Evolutionary conservation across 2,888 invertebrate species (phyloP), one percentile per base, ranked within the genome.

Genomic region (Sphinx pinastri): DNA sequence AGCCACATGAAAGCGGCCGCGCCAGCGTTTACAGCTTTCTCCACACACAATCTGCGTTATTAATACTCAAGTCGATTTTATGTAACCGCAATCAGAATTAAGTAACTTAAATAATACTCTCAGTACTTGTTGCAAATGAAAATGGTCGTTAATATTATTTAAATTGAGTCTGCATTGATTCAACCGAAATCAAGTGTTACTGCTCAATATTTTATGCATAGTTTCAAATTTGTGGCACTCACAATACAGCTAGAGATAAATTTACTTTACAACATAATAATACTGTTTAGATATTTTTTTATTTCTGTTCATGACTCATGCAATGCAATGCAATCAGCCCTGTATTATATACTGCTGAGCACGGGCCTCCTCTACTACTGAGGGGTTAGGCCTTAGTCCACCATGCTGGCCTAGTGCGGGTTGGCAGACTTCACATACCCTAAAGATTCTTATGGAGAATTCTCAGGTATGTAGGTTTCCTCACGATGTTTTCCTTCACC

Each of bases 1-100:
- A 75, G 79, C 85, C 82, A 82, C 83, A 86, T 85, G 87, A 89
- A 88, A 87, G 88, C 82, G 80, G 82, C 86, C 86, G 82, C 86
- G 82, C 79, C 74, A 74, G 78, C 81, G 78, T 79, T 73, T 79
- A 80, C 78, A 84, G 88, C 89, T 89, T 89, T 89, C 89, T 85
- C 88, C 82, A 63, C 45, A 69, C 54, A 47, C 63, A 47, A 60
- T 54, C 60, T 19, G 69, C 69, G 67, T 75, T 72, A 75, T 63
- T 69, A 69, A 63, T 60, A 69, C 60, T 54, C 52, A 19, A 63
- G 47, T 49, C 49, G 63, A 73, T 76, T 73, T 74, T 75, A 81
- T 76, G 77, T 80, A 81, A 81, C 76, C 74, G 73, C 76, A 80
- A 76, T 77, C 73, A 72, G 72, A 70, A 76, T 79, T 76, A 77